Percentiles rank a stretch among this genome's conserved stretches.
phyloP scores from a whole-genome alignment of 2,888 invertebrate species.

The Rotaria magnacalcarata region DNA sequence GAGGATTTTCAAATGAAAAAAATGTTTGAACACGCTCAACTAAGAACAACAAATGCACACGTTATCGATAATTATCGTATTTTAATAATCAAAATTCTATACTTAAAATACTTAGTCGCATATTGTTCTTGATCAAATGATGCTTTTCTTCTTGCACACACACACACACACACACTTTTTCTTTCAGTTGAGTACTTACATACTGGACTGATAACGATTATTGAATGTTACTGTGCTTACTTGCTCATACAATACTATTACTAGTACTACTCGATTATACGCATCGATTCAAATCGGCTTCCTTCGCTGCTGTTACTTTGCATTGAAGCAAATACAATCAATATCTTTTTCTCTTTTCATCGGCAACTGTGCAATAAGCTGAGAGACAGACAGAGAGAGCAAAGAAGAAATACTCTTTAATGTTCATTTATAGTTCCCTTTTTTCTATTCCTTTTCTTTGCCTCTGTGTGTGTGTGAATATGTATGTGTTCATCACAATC shows the following conservation, averaged over 20 bases:
- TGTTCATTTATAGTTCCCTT: not conserved
- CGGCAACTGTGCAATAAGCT: not conserved
- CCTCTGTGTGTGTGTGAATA: not conserved
- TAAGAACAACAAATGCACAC: conserved; percentile 1
- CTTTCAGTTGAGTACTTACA: not conserved
- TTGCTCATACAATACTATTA: not conserved
- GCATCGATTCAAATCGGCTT: conserved; percentile 16
- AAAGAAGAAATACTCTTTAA: conserved; percentile 1
- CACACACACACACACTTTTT: not conserved
- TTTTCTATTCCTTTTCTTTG: not conserved
- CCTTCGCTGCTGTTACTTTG: not conserved
- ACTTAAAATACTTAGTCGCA: not conserved
- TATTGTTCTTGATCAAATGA: not conserved
- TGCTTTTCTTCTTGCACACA: not conserved
- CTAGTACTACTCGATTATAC: conserved; percentile 3
- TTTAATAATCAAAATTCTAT: not conserved
- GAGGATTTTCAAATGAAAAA: conserved; percentile 10
- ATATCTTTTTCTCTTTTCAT: conserved; percentile 21
- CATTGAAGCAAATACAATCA: conserved; percentile 26
- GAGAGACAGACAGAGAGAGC: not conserved
- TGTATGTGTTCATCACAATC: not conserved
- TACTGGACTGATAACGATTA: not conserved
- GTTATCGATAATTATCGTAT: conserved; percentile 17
- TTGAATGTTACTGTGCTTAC: not conserved
- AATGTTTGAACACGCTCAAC: conserved; percentile 17